A percentile compares a stretch with the other conserved stretches of the same genome.
Evolutionary conservation across 2,113 vertebrate species (phyloP).

Genomic region (Lipotes vexillifer): DNA sequence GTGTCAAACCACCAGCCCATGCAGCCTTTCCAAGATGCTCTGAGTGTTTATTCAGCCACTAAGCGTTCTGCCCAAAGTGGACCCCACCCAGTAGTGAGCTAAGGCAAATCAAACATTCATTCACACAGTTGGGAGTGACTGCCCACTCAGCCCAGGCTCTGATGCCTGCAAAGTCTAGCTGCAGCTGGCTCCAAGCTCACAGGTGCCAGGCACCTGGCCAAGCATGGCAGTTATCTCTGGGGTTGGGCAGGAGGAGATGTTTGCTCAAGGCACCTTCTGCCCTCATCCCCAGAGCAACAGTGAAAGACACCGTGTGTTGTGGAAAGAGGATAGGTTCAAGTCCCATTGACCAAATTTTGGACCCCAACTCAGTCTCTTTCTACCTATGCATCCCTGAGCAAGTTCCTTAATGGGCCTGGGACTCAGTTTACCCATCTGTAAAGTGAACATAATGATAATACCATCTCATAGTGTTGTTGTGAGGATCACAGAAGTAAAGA

Average conservation of each 20-base stretch:
- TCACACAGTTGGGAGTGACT: slow-evolving; percentile 26
- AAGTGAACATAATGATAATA: not conserved
- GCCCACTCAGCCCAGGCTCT: slow-evolving; percentile 12
- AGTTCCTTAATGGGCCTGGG: not conserved
- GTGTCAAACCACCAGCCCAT: slow-evolving; percentile 64
- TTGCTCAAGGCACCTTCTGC: not conserved
- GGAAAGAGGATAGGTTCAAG: not conserved
- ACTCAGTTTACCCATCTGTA: not conserved
- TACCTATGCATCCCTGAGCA: not conserved
- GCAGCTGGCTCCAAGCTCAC: not conserved
- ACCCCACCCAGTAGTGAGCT: slow-evolving; percentile 63
- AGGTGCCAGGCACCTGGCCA: slow-evolving; percentile 45
- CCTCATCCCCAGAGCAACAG: not conserved
- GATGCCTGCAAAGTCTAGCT: not conserved
- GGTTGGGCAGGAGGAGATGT: not conserved
- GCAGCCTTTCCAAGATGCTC: slow-evolving; percentile 58
- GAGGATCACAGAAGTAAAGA: not conserved
- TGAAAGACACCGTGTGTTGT: not conserved
- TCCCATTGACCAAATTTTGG: not conserved
- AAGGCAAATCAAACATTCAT: slow-evolving; percentile 49
- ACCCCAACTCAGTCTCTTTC: not conserved
- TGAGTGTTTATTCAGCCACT: slow-evolving; percentile 63
- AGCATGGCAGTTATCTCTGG: not conserved
- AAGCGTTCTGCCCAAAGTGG: slow-evolving; percentile 55
- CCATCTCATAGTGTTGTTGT: not conserved